A percentile compares a stretch with the other conserved stretches of the same genome.
phyloP scores from a whole-genome alignment of 2,888 invertebrate species.

The Protula sp. region DNA sequence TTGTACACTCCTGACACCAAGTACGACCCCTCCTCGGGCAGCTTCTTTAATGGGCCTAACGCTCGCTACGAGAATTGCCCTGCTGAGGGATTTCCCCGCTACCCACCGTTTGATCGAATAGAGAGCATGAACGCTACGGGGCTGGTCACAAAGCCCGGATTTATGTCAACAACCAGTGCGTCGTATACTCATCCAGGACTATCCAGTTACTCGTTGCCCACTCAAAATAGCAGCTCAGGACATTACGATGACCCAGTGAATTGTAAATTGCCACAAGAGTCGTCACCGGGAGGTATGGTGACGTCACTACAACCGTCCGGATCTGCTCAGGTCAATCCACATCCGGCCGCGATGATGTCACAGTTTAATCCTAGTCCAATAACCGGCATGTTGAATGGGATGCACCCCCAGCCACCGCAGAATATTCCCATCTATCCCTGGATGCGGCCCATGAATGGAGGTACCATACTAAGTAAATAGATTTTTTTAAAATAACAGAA shows the following conservation, averaged over 20 bases:
- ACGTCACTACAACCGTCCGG: background rate
- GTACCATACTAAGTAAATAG: constrained; percentile 10
- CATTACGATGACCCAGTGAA: background rate
- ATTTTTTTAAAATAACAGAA: too few relatives aligned
- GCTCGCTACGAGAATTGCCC: background rate
- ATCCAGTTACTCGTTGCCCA: background rate
- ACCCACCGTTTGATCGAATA: background rate
- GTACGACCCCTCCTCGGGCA: background rate
- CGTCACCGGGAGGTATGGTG: background rate
- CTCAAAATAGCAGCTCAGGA: background rate
- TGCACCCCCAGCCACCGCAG: constrained; percentile 6
- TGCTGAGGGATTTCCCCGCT: background rate
- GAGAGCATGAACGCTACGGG: background rate
- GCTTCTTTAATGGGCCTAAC: background rate
- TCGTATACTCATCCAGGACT: background rate
- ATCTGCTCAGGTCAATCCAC: background rate
- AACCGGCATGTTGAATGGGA: constrained; percentile 15
- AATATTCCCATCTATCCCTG: constrained; percentile 28
- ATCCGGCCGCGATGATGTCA: background rate
- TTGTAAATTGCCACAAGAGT: background rate
- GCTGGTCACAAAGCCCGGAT: background rate
- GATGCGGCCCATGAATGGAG: constrained; percentile 27
- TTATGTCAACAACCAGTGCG: background rate
- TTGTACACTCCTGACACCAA: background rate
- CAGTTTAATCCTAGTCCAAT: background rate